Evolutionary conservation across 2,797 vertebrate species (phyloP).

Genomic region (Adrianichthys oophorus): DNA sequence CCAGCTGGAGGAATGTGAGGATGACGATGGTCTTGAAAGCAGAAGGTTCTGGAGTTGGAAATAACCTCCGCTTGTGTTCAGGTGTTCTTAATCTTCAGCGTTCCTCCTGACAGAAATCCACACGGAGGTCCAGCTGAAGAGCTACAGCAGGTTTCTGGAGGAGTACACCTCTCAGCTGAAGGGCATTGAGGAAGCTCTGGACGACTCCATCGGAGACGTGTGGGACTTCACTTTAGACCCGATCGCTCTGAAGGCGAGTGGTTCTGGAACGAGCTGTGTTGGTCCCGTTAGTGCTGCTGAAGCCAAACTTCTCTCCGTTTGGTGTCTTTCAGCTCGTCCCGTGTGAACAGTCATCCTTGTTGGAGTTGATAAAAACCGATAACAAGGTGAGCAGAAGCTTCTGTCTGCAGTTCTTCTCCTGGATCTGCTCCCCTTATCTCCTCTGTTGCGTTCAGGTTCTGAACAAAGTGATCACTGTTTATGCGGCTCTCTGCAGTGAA

Average conservation of each 20-base stretch:
- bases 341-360: conserved; percentile 91
- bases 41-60: no score
- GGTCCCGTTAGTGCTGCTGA: no score
- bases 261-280: no score
- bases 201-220: conserved; percentile 94
- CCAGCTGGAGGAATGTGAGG: no score
- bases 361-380: conserved; percentile 98
- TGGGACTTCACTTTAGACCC: conserved; percentile 99
- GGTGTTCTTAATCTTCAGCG: neutral
- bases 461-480: conserved; percentile 99
- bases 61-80: neutral
- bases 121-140: conserved; percentile 97
- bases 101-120: conserved; percentile 86
- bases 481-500: conserved; percentile 96
- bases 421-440: rapidly evolving
- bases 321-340: conserved; percentile 85
- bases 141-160: conserved; percentile 92
- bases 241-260: conserved; percentile 87
- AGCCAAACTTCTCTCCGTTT: neutral
- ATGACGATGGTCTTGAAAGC: neutral
- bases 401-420: neutral
- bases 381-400: conserved; percentile 85
- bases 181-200: conserved; percentile 93
- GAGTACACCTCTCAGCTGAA: conserved; percentile 92
- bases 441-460: conserved; percentile 81